These are phyloP conservation scores for Liodrosophila aerea DNA, from an alignment of 2,888 invertebrate species.

Conservation along the genomic window DNA sequence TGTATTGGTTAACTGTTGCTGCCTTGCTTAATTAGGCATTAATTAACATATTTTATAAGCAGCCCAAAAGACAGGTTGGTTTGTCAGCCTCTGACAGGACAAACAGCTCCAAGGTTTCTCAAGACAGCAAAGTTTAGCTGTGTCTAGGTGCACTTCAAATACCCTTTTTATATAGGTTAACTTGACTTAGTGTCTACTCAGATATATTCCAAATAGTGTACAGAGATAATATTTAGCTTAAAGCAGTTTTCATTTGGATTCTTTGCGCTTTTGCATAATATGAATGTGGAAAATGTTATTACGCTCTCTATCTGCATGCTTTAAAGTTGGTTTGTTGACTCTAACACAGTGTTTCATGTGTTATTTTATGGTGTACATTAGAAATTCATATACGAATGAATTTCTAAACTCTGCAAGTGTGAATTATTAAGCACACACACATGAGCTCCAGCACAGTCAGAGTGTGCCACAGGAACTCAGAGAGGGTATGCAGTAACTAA, in stretches of 20 bases:
- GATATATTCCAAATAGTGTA: too few relatives aligned
- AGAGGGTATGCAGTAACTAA: conserved; percentile 5
- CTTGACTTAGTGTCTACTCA: too few relatives aligned
- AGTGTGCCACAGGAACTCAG: conserved; percentile 3
- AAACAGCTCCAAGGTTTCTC: conserved; percentile 3
- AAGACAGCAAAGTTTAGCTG: not conserved
- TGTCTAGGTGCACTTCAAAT: not conserved
- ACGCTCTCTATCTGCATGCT: too few relatives aligned
- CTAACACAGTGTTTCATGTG: not conserved
- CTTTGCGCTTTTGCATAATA: too few relatives aligned
- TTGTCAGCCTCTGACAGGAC: conserved; percentile 21
- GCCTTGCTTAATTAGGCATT: conserved; percentile 67
- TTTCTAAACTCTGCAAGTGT: conserved; percentile 25
- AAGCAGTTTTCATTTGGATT: too few relatives aligned
- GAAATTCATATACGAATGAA: conserved; percentile 30
- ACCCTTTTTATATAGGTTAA: too few relatives aligned
- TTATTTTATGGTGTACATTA: conserved; percentile 22
- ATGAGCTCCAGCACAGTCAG: conserved; percentile 15
- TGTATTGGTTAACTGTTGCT: conserved; percentile 28
- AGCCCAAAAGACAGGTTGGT: conserved; percentile 38
- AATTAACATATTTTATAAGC: conserved; percentile 73
- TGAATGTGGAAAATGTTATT: too few relatives aligned
- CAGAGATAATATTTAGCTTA: too few relatives aligned
- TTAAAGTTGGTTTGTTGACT: not conserved
- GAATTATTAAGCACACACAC: conserved; percentile 43